Percentiles rank a stretch among this genome's conserved stretches.
phyloP scores from a whole-genome alignment of 2,113 vertebrate genomes.

The Macrotis lagotis region DNA sequence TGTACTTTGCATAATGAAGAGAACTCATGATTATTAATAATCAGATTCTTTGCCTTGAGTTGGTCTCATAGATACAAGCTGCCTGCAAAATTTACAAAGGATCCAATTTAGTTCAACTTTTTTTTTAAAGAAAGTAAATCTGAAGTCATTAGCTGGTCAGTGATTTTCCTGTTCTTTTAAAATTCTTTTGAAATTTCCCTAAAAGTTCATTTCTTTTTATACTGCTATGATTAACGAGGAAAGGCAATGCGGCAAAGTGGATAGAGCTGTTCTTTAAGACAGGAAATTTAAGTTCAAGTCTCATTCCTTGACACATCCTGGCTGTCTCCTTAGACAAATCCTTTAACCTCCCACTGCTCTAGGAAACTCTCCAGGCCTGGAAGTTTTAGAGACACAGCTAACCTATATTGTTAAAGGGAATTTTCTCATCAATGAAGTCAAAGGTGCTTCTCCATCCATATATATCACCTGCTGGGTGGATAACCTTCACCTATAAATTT shows the following conservation, averaged over 20 bases:
- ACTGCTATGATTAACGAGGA: not conserved
- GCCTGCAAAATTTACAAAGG: conserved; percentile 32
- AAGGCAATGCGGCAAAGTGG: not conserved
- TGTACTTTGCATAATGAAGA: conserved; percentile 16
- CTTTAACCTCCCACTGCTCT: not conserved
- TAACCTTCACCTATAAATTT: too few relatives aligned
- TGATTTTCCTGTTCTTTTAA: conserved; percentile 34
- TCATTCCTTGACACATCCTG: not conserved
- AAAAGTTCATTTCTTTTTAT: not conserved
- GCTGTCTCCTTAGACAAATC: not conserved
- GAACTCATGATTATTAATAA: conserved; percentile 11
- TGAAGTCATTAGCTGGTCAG: conserved; percentile 42
- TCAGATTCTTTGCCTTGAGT: conserved; percentile 47
- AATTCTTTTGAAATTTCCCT: too few relatives aligned
- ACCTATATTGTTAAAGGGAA: not conserved
- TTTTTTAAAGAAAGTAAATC: conserved; percentile 42
- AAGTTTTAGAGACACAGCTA: not conserved
- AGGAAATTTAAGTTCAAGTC: too few relatives aligned
- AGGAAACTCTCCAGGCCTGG: not conserved
- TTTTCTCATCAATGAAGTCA: conserved; percentile 7
- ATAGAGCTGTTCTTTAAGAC: not conserved
- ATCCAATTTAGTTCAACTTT: conserved; percentile 25
- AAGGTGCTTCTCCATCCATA: not conserved
- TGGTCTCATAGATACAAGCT: not conserved
- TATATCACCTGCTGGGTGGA: too few relatives aligned